Base-by-base conservation (phyloP, 2,888 invertebrate species). In the Drosophila monieri region DNA sequence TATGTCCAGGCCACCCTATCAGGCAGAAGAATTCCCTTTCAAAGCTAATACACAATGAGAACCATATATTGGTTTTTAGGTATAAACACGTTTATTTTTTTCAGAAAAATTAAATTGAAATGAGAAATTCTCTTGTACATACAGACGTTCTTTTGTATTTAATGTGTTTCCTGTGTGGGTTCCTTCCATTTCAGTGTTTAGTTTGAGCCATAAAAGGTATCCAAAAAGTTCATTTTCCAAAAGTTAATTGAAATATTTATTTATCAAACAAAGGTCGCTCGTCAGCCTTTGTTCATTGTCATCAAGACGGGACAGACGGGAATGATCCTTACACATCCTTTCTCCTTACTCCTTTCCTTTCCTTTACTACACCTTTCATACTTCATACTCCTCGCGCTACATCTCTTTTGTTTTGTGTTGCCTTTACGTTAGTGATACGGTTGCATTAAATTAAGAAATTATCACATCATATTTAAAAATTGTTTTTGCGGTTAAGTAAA, bases 401-500 rank as follows among this genome's bases (percentile, higher is more conserved):
- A 54, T 47, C 27, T 18, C 58, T 51, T 51, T 35, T 48, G 4
- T 41, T 41, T 39, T 47, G 2, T 41, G 35, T 39, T 46, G 14
- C 35, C 44, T 57, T 59, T 59, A 74, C 51, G 59, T 74, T 59
- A 79, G 80, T 88, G 84, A 81, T 85, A 85, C 61, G n/a, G 74
- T 76, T 81, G 83, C 55, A 70, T 88, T 88, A 88, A 85, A 85
- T 85, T 83, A 85, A 73, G 67, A 64, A 72, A 72, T 79, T 83
- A 83, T 83, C 81, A 83, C 81, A 81, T 81, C 58, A 85, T 80
- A 81, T 86, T 70, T 75, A 46, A 74, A 83, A 78, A 73, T 66
- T 61, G 61, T 53, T 53, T 74, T 62, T 77, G 70, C 65, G 53
- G 68, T 75, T 66, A 72, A 70, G 67, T 80, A 41, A 18, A 41